Base-by-base conservation (phyloP, 1,140 invertebrate genomes). In the Vanessa atalanta region DNA sequence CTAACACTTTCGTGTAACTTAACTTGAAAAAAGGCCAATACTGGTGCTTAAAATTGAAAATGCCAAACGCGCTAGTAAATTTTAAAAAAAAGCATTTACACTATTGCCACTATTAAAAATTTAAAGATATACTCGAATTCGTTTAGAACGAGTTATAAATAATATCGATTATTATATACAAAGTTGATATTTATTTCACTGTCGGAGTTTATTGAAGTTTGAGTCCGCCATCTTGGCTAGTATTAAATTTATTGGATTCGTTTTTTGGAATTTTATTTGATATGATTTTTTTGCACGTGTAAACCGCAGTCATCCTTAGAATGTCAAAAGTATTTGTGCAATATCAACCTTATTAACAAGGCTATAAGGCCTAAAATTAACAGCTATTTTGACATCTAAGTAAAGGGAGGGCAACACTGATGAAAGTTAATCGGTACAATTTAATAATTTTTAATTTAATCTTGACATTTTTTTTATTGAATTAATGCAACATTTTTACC, bases 281-380 rank as follows among this genome's bases (percentile, higher is more conserved):
- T 69, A 61, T 74, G 72, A 74, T 74, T 74, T 74, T 69, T 65
- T 66, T 48, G 66, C 57, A 31, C 15, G 37, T 67, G n/a, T 57
- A 20, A 69, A 63, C 65, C 72, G 72, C 72, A 37, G 53, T 61
- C 15, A 66, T 13, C 23, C 57, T 31, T 9, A 47, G 43, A 31
- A 47, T 69, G 72, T 73, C 60, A 57, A 69, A 69, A 74, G 65
- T 16, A 43, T 60, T 47, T 48, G 51, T 66, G 47, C 47, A 68
- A 68, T 50, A 43, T 26, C 4, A 70, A 31, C 2, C 68, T 20
- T 20, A 20, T 15, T 13, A 23, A 60, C 0, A 65, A 47, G 8
- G 47, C 3, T 8, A 60, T 26, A 60, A 2, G 23, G 43, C n/a
- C 37, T 5, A 47, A 57, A 31, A 7, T 15, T 31, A 72, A 3